Base-by-base conservation (phyloP, 2,113 vertebrate species). In the Perca flavescens region DNA sequence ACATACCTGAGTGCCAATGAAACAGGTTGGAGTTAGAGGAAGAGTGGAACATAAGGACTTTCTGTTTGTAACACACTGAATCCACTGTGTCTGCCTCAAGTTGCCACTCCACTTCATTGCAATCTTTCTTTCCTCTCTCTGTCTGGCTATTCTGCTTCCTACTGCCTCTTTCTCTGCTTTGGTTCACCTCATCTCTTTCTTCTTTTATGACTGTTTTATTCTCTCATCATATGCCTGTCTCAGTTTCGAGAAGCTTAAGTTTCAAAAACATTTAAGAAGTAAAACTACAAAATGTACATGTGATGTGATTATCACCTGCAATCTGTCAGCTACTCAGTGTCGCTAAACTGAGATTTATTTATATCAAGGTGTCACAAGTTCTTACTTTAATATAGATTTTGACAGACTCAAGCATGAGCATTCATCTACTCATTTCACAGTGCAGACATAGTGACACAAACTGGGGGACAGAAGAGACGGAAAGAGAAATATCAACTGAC, bases 21-120 rank as follows among this genome's bases (percentile, higher is more conserved):
- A 91, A 66, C 36, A 77, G 62, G 34, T 49, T 72, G 6, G 47
- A 88, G 67, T 87, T 73, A 87, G 77, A 72, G 28, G 54, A 68
- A 36, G 77, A 40, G 36, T 17, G 69, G 14, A 80, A 81, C 80
- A 54, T 62, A 80, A 76, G 22, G 52, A 3, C 34, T 72, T 76
- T 79, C 40, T 79, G 46, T 82, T 60, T 61, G n/a, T 69, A 52
- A 46, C 68, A 63, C 61, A 65, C 36, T 28, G 28, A 28, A 83
- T 82, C 34, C 52, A 31, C 31, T 31, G 17, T n/a, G 40, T 58
- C 31, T 73, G 63, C 54, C 21, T 79, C 15, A 68, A 83, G 52
- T 49, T 22, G 19, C 66, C 69, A 58, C 36, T 43, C 15, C 65
- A 64, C 15, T 36, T 77, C 50, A 65, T 46, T 75, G 12, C 36